Conservation (phyloP, 2,113 vertebrate genomes). For the Tonatia bakeri region DNA sequence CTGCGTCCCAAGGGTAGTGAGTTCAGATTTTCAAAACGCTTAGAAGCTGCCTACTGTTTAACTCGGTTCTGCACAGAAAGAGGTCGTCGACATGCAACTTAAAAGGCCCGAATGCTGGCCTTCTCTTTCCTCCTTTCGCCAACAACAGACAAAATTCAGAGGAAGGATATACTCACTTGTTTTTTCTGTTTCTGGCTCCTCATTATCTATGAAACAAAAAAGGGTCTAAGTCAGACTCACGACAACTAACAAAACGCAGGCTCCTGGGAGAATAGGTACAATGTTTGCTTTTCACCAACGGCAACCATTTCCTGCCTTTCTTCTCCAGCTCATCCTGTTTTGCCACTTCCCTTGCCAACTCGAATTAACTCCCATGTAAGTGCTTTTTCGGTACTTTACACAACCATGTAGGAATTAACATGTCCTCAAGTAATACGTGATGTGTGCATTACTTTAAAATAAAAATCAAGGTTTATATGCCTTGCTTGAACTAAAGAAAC, state of each 20-base stretch:
- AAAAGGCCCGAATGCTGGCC: background rate
- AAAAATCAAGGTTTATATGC: background rate
- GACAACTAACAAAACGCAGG: background rate
- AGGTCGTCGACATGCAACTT: background rate
- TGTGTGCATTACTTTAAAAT: background rate
- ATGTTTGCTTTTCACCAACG: background rate
- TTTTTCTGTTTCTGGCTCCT: constrained; percentile 15
- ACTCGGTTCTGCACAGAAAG: background rate
- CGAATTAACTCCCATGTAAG: background rate
- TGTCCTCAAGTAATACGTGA: background rate
- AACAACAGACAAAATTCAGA: background rate
- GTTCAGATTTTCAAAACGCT: background rate
- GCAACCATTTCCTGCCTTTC: constrained; percentile 74
- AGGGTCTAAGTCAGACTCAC: background rate
- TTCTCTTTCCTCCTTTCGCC: background rate
- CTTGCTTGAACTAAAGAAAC: background rate
- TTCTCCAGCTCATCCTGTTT: constrained; percentile 78
- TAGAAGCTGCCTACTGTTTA: background rate
- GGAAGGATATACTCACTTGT: background rate
- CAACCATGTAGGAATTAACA: background rate
- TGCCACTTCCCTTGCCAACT: constrained; percentile 66
- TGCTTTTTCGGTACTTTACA: background rate
- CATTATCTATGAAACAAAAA: background rate
- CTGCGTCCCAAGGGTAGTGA: background rate
- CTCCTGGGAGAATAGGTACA: background rate